Evolutionary conservation across 1,140 invertebrate species (phyloP).

Genomic region (Drosophila nannoptera): DNA sequence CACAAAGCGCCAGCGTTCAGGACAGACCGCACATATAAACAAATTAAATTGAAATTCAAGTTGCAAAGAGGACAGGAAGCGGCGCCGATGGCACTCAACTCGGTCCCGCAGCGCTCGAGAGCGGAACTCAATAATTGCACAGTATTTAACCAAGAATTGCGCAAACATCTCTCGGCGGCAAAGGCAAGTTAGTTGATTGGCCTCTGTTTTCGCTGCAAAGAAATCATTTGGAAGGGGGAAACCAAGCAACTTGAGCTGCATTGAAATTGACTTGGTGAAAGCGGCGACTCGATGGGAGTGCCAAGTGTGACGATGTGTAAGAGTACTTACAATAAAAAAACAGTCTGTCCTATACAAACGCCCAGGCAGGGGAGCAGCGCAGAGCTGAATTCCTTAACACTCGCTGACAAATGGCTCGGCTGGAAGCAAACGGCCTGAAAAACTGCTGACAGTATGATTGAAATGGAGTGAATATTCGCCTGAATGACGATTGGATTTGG

Average conservation of each 20-base stretch:
- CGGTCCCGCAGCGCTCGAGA: slow-evolving; percentile 17
- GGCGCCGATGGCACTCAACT: slow-evolving; percentile 11
- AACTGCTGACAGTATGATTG: slow-evolving; percentile 31
- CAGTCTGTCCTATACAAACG: background rate
- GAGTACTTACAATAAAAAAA: too few relatives aligned
- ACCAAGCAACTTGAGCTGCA: background rate
- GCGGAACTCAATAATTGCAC: slow-evolving; percentile 57
- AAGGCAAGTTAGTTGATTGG: slow-evolving; percentile 38
- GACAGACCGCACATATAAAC: slow-evolving; percentile 61
- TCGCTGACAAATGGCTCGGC: slow-evolving; percentile 14
- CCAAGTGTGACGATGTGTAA: background rate
- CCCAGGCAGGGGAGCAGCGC: background rate
- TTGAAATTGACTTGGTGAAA: background rate
- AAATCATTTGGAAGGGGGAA: background rate
- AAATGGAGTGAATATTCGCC: slow-evolving; percentile 42
- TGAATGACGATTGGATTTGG: slow-evolving; percentile 28
- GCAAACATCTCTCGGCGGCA: slow-evolving; percentile 25
- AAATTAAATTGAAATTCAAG: slow-evolving; percentile 76
- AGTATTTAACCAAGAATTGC: slow-evolving; percentile 54
- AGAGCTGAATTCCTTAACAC: background rate
- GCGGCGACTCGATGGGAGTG: background rate
- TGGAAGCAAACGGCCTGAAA: background rate
- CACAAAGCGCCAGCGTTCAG: slow-evolving; percentile 11
- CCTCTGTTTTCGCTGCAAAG: background rate
- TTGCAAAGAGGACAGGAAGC: slow-evolving; percentile 50